A percentile compares a stretch with the other conserved stretches of the same genome.
Conservation (phyloP, 2,797 vertebrate genomes). For the Sebastes oblongus region DNA sequence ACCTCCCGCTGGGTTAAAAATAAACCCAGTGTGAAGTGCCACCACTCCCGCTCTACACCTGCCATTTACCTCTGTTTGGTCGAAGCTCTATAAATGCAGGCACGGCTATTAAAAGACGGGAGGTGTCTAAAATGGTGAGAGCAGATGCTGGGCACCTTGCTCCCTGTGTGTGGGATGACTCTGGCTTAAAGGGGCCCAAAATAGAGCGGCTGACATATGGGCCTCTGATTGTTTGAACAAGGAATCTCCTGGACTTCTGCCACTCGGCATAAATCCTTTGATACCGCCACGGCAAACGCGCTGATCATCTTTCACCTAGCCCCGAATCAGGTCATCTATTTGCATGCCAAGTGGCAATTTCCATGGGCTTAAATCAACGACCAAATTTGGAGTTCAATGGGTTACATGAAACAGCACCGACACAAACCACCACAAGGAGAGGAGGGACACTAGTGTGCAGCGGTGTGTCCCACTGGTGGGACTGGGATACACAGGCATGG, state of each 20-base stretch:
- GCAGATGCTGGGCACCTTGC: conserved; percentile 84
- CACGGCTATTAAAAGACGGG: conserved; percentile 78
- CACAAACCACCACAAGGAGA: conserved; percentile 44
- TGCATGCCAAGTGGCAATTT: conserved; percentile 71
- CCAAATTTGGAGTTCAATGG: conserved; percentile 70
- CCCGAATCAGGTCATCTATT: conserved; percentile 67
- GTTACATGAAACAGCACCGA: conserved; percentile 43
- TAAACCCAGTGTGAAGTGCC: conserved; percentile 76
- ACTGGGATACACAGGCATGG: conserved; percentile 50
- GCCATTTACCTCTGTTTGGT: conserved; percentile 77
- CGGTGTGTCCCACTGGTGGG: conserved; percentile 32
- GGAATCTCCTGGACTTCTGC: conserved; percentile 81
- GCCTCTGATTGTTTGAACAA: conserved; percentile 84
- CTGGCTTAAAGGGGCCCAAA: conserved; percentile 76
- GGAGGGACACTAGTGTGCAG: conserved; percentile 46
- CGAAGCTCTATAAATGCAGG: conserved; percentile 74
- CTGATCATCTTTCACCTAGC: conserved; percentile 76
- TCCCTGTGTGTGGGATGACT: conserved; percentile 76
- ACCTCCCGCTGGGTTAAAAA: conserved; percentile 74
- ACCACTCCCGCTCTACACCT: conserved; percentile 72
- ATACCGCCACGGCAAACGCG: conserved; percentile 60
- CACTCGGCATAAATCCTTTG: conserved; percentile 79
- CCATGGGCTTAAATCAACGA: conserved; percentile 66
- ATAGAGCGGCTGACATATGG: conserved; percentile 83
- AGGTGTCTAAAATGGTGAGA: conserved; percentile 78